Conservation (phyloP, 1,140 invertebrate species). For the Pseudachorutes palmiensis region DNA sequence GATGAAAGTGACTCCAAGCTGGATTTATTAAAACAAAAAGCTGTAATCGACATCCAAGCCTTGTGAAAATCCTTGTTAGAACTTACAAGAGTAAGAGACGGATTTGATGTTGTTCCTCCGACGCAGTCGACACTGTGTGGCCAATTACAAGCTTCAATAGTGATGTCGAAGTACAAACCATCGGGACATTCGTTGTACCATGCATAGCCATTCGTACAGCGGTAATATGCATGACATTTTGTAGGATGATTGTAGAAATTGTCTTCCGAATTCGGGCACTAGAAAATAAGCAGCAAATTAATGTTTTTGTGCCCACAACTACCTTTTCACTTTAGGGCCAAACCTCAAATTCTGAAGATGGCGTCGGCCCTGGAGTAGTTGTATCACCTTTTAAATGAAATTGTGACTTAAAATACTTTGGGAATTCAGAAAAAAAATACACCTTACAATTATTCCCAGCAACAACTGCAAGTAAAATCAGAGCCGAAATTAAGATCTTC, state of each 20-base stretch:
- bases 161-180: no score
- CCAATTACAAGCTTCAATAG: no score
- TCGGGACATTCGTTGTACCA: background rate
- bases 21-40: background rate
- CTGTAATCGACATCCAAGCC: no score
- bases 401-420: no score
- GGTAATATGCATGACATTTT: background rate
- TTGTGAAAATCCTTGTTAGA: no score
- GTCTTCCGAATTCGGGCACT: background rate
- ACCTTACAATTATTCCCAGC: background rate
- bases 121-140: no score
- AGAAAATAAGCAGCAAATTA: background rate
- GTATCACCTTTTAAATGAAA: no score
- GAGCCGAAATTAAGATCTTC: background rate
- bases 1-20: background rate
- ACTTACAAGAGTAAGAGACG: no score
- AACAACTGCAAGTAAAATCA: background rate
- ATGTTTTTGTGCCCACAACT: no score
- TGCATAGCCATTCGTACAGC: background rate
- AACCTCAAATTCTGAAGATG: background rate
- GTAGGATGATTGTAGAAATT: background rate
- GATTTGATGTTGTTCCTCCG: no score
- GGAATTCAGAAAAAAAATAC: background rate
- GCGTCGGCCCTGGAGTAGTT: background rate
- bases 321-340: no score